Evolutionary conservation across 2,888 invertebrate genomes (phyloP).

Genomic region (Nomada goodeniana): DNA sequence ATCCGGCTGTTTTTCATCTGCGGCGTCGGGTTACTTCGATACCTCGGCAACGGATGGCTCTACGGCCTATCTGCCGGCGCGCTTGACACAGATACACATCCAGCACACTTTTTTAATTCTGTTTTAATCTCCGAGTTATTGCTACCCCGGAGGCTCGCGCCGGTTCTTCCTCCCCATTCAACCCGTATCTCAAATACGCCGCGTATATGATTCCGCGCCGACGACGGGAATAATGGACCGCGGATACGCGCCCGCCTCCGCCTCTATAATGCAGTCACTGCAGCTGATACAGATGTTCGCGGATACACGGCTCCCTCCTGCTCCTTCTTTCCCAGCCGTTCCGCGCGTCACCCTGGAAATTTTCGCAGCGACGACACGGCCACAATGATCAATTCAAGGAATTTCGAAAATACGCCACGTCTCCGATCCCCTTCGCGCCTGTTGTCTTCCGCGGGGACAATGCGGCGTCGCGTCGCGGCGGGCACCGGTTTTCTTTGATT

Average conservation of each 20-base stretch:
- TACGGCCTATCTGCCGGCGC: slow-evolving; percentile 60
- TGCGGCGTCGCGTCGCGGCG: background rate
- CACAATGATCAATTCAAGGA: slow-evolving; percentile 41
- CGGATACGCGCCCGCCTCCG: slow-evolving; percentile 51
- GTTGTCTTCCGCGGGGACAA: slow-evolving; percentile 41
- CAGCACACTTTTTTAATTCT: slow-evolving; percentile 82
- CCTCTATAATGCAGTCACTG: slow-evolving; percentile 71
- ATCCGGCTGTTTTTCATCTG: slow-evolving; percentile 63
- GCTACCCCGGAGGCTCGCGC: slow-evolving; percentile 75
- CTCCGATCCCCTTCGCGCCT: background rate
- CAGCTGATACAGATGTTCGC: slow-evolving; percentile 50
- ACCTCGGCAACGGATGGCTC: slow-evolving; percentile 67
- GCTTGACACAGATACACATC: slow-evolving; percentile 81
- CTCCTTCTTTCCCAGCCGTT: background rate
- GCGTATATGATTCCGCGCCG: slow-evolving; percentile 70
- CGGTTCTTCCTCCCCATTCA: slow-evolving; percentile 67
- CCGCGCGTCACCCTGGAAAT: background rate
- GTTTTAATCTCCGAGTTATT: slow-evolving; percentile 83
- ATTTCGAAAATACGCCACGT: slow-evolving; percentile 17
- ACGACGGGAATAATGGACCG: slow-evolving; percentile 76
- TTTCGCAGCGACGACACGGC: background rate
- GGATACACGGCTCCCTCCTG: slow-evolving; percentile 27
- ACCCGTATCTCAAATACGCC: slow-evolving; percentile 72
- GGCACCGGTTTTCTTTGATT: background rate
- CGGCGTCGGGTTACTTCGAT: slow-evolving; percentile 61